A percentile compares a stretch with the other conserved stretches of the same genome.
phyloP scores from a whole-genome alignment of 2,797 vertebrate genomes.

The Nyctalus aviator region DNA sequence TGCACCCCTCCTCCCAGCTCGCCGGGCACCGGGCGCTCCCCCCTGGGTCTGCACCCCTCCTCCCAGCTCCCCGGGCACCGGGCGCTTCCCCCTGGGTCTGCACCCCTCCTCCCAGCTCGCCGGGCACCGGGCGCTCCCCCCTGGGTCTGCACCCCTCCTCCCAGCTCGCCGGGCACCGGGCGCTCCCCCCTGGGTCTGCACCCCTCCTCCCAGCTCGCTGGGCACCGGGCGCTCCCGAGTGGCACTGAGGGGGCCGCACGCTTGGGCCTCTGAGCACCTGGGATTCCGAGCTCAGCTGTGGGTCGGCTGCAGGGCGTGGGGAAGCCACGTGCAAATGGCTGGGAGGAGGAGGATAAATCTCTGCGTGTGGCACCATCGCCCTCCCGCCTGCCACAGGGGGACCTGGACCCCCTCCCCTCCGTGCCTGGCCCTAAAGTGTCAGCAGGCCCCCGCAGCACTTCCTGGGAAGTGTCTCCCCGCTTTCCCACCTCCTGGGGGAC shows the following conservation, averaged over 20 bases:
- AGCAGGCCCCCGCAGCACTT: not conserved
- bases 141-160: too few species aligned
- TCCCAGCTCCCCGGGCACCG: too few species aligned
- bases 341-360: not conserved
- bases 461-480: not conserved
- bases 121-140: too few species aligned
- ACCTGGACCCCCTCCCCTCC: not conserved
- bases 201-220: fast-evolving
- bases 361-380: not conserved
- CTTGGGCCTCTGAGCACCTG: not conserved
- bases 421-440: not conserved
- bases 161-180: too few species aligned
- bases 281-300: not conserved
- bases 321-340: not conserved
- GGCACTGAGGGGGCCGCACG: fast-evolving
- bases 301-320: not conserved
- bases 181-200: too few species aligned
- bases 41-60: too few species aligned
- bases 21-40: too few species aligned
- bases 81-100: too few species aligned
- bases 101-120: too few species aligned
- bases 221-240: fast-evolving
- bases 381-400: not conserved
- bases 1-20: too few species aligned
- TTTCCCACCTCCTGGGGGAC: too few species aligned